Conservation (phyloP, 2,888 invertebrate species). For the Poecilobothrus nobilitatus region DNA sequence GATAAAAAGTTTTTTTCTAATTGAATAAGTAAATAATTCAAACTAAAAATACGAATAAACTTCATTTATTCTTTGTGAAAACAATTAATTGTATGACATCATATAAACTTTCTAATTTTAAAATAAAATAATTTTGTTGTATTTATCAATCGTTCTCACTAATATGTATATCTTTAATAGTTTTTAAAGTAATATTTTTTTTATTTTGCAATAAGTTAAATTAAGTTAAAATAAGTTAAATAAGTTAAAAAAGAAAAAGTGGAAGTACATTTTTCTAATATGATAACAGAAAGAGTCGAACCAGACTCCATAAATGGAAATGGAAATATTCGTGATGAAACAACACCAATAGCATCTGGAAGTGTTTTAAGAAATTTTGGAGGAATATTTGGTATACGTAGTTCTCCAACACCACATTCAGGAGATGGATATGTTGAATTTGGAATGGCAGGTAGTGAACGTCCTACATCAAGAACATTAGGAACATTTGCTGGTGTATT, state of each 20-base stretch:
- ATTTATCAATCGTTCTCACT: too few species aligned
- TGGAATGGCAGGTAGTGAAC: conserved; percentile 39
- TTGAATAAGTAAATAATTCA: too few species aligned
- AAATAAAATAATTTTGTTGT: neutral
- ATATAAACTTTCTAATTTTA: neutral
- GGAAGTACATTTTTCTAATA: neutral
- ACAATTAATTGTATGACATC: neutral
- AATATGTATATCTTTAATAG: neutral
- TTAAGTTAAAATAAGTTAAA: neutral
- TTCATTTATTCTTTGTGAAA: neutral
- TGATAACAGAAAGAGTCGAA: neutral
- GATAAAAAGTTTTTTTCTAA: too few species aligned
- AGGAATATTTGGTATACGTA: neutral
- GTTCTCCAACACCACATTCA: conserved; percentile 27
- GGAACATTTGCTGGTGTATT: conserved; percentile 97
- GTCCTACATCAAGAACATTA: conserved; percentile 45
- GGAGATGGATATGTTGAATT: conserved; percentile 43
- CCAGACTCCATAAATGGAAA: neutral
- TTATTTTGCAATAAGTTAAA: too few species aligned
- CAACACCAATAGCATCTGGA: neutral
- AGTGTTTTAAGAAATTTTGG: conserved; percentile 10
- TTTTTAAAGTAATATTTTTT: neutral
- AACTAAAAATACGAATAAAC: too few species aligned
- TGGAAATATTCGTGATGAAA: neutral
- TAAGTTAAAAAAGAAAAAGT: neutral